These are phyloP conservation scores for Harpegnathos saltator DNA, from an alignment of 1,140 invertebrate species.

Conservation along the genomic window DNA sequence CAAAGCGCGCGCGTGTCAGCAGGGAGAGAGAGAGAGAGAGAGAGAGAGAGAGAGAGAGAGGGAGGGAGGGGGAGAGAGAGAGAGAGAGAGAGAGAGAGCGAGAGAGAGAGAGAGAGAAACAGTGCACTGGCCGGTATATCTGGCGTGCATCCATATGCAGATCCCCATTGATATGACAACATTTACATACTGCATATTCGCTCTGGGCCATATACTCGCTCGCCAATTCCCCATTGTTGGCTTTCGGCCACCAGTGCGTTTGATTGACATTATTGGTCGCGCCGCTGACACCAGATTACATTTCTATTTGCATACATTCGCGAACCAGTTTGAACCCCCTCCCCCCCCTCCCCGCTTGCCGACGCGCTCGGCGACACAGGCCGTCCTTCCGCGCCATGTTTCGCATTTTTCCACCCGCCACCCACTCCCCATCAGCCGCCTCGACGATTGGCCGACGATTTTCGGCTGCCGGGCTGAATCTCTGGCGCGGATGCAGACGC, in stretches of 20 bases:
- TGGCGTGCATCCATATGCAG: slow-evolving; percentile 85
- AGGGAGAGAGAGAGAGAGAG: slow-evolving; percentile 10
- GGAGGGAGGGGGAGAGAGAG: slow-evolving; percentile 1
- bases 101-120: neutral
- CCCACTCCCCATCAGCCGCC: neutral
- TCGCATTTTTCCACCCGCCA: slow-evolving; percentile 12
- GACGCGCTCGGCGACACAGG: neutral
- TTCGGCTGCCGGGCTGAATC: neutral
- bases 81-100: too few species aligned
- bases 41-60: too few species aligned
- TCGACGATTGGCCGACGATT: slow-evolving; percentile 58
- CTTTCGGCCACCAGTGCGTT: slow-evolving; percentile 84
- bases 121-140: slow-evolving; percentile 79
- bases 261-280: slow-evolving; percentile 86
- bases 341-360: slow-evolving; percentile 64
- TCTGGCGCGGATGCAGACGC: slow-evolving; percentile 31
- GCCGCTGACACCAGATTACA: slow-evolving; percentile 86
- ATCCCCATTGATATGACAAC: slow-evolving; percentile 86
- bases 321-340: slow-evolving; percentile 75
- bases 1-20: slow-evolving; percentile 81
- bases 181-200: slow-evolving; percentile 87
- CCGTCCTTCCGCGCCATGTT: neutral
- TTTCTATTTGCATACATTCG: slow-evolving; percentile 86
- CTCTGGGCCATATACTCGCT: slow-evolving; percentile 83
- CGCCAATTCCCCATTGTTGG: slow-evolving; percentile 85